phyloP scores from a whole-genome alignment of 2,888 invertebrate species.

The Philonicus albiceps region DNA sequence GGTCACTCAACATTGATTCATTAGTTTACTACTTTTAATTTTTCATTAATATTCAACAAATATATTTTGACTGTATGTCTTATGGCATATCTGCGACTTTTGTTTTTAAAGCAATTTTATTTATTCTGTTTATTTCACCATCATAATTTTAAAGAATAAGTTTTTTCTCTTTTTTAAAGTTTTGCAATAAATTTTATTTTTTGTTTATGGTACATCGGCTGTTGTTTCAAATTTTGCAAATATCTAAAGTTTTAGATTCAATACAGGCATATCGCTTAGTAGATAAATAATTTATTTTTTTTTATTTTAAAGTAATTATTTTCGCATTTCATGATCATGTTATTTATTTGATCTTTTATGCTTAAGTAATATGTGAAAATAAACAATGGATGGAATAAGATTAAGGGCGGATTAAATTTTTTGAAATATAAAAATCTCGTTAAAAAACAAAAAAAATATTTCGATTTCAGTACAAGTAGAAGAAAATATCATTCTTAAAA shows the following conservation, averaged over 20 bases:
- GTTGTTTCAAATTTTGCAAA: neutral
- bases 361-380: neutral
- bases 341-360: neutral
- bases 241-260: neutral
- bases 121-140: neutral
- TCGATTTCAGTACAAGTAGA: too few species aligned
- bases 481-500: too few species aligned
- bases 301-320: neutral
- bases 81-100: neutral
- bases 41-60: neutral
- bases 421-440: neutral
- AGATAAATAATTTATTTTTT: too few species aligned
- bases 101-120: neutral
- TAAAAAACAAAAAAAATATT: too few species aligned
- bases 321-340: neutral
- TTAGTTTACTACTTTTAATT: neutral
- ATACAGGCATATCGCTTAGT: neutral
- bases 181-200: neutral
- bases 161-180: neutral
- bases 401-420: neutral
- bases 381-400: neutral
- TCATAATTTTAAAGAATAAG: neutral
- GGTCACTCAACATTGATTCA: slow-evolving; percentile 53
- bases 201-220: too few species aligned
- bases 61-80: neutral